Evolutionary conservation across 2,888 invertebrate species (phyloP).

Genomic region (Timandra comae): DNA sequence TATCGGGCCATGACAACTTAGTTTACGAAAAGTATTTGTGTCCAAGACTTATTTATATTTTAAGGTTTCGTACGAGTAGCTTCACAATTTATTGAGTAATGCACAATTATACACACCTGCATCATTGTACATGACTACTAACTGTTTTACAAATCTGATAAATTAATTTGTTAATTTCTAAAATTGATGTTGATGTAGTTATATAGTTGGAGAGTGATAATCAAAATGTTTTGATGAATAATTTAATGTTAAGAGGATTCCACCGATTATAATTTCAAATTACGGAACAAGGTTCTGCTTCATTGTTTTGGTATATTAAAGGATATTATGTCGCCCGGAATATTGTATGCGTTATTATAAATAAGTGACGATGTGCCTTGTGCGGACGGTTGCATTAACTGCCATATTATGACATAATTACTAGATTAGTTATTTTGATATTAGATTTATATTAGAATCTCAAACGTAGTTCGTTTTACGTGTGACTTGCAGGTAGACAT

Average conservation of each 20-base stretch:
- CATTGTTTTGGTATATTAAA: constrained; percentile 41
- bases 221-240: constrained; percentile 13
- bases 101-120: not conserved
- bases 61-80: constrained; percentile 39
- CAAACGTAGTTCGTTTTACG: constrained; percentile 60
- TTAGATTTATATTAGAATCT: constrained; percentile 54
- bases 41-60: constrained; percentile 62
- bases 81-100: constrained; percentile 7
- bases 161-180: not conserved
- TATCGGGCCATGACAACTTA: constrained; percentile 73
- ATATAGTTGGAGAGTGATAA: constrained; percentile 5
- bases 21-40: constrained; percentile 56
- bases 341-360: constrained; percentile 23
- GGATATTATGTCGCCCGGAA: constrained; percentile 45
- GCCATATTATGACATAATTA: constrained; percentile 76
- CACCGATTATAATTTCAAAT: constrained; percentile 66
- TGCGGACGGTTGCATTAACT: constrained; percentile 73
- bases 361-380: constrained; percentile 52
- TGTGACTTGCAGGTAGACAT: constrained; percentile 62
- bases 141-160: too few species aligned
- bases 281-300: constrained; percentile 63
- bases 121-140: too few species aligned
- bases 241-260: constrained; percentile 45
- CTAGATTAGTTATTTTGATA: constrained; percentile 46
- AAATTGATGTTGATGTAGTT: not conserved